Base-by-base conservation (phyloP, 2,113 vertebrate species). In the Melanerpes aurifrons region DNA sequence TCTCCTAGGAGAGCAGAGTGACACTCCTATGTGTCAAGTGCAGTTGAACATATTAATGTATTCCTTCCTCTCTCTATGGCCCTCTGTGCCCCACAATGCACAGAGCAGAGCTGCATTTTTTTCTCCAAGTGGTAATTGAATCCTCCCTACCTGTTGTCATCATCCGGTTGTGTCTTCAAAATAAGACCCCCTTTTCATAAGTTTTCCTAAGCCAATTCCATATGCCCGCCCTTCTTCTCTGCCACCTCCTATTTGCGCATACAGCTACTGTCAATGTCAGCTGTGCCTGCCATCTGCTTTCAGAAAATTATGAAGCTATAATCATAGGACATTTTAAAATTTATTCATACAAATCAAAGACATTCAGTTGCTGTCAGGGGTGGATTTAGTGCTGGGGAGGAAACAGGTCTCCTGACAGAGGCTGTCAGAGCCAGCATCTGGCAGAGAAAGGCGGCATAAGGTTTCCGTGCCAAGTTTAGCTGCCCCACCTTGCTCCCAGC, bases 281-380 rank as follows among this genome's bases (percentile, higher is more conserved):
- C 97, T 97, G 97, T 92, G 95, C 91, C 93, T 95, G 68, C 97
- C 98, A 98, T 98, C 98, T 98, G 97, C 92, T 98, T 97, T 93
- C 79, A 32, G 92, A 95, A 96, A 97, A 93, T 97, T 95, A 82
- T 25, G 26, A 95, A 96, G 88, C 94, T 95, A 93, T 91, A 95
- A 95, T 97, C 97, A 96, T 90, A 57, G 93, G 96, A 94, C 50
- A 91, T 94, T 96, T 82, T 84, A 86, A 96, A 97, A 95, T 93
- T 92, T 97, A 94, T 97, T 96, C 94, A 86, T 80, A 84, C 86
- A 96, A 90, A 77, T 91, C 54, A 75, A 91, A 95, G 78, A 64
- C 25, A 47, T 96, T 96, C 76, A 29, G 12, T 96, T 92, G 64
- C 80, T 94, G 50, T 87, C 29, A 40, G 24, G 61, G 13, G 18